A percentile compares a stretch with the other conserved stretches of the same genome.
phyloP scores from a whole-genome alignment of 2,888 invertebrate species.

The Entomobrya proxima region DNA sequence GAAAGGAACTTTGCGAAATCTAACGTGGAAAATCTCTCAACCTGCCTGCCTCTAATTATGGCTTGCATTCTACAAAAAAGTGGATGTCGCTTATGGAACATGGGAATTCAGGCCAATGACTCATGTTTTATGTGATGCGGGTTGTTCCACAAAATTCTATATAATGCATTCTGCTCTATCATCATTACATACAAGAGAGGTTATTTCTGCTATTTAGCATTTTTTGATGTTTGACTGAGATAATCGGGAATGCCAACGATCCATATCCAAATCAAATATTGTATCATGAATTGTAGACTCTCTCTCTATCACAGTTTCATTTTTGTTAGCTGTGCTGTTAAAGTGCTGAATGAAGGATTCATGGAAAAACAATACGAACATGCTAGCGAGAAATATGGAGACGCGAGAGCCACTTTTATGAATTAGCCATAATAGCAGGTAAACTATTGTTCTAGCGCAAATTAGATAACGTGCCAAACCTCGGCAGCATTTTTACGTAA shows the following conservation, averaged over 20 bases:
- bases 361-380: constrained; percentile 52
- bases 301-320: too few relatives aligned
- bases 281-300: too few relatives aligned
- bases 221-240: not conserved
- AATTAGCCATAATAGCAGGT: not conserved
- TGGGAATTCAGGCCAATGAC: constrained; percentile 68
- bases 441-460: not conserved
- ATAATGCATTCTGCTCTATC: not conserved
- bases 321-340: not conserved
- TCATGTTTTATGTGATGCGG: constrained; percentile 42
- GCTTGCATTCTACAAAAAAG: constrained; percentile 32
- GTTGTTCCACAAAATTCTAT: constrained; percentile 31
- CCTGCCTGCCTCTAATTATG: constrained; percentile 21
- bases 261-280: too few relatives aligned
- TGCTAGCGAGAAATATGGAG: not conserved
- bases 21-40: constrained; percentile 44
- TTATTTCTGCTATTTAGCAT: constrained; percentile 7
- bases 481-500: not conserved
- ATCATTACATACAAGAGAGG: not conserved
- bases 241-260: not conserved
- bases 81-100: constrained; percentile 53
- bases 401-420: not conserved
- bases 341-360: constrained; percentile 20
- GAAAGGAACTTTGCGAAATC: constrained; percentile 42
- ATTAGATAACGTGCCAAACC: not conserved